A percentile compares a stretch with the other conserved stretches of the same genome.
Conservation (phyloP, 2,113 vertebrate species). For the Tyto alba region DNA sequence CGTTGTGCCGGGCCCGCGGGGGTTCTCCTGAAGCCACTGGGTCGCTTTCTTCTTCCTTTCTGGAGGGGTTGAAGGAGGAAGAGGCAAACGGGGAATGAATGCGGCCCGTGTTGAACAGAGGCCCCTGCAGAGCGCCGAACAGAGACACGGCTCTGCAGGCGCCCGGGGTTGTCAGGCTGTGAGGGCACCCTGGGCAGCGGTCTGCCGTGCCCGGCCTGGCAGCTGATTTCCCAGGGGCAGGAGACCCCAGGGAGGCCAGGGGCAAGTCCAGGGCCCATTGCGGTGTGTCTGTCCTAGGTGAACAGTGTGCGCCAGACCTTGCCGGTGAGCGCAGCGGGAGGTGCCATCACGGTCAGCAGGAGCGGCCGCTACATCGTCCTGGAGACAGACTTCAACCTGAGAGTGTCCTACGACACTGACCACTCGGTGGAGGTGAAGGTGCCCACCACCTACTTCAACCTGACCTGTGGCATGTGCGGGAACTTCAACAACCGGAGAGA, state of each 20-base stretch:
- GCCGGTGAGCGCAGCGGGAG: constrained; percentile 63
- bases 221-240: not conserved
- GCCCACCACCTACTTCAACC: constrained; percentile 68
- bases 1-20: not conserved
- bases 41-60: fast-evolving
- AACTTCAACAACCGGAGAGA: constrained; percentile 73
- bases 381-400: constrained; percentile 70
- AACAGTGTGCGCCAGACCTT: constrained; percentile 74
- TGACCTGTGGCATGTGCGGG: constrained; percentile 83
- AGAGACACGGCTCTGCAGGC: not conserved
- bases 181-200: fast-evolving
- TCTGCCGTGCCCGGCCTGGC: fast-evolving
- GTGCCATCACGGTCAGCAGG: constrained; percentile 56
- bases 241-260: not conserved
- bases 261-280: not conserved
- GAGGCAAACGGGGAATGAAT: fast-evolving
- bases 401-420: constrained; percentile 69
- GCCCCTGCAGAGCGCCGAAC: not conserved
- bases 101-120: not conserved
- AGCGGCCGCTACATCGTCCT: constrained; percentile 68
- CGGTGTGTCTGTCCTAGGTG: constrained; percentile 66
- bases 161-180: fast-evolving
- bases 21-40: not conserved
- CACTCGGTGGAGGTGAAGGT: constrained; percentile 74
- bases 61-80: not conserved